phyloP scores from a whole-genome alignment of 2,797 vertebrate genomes.

The Urophycis tenuis region DNA sequence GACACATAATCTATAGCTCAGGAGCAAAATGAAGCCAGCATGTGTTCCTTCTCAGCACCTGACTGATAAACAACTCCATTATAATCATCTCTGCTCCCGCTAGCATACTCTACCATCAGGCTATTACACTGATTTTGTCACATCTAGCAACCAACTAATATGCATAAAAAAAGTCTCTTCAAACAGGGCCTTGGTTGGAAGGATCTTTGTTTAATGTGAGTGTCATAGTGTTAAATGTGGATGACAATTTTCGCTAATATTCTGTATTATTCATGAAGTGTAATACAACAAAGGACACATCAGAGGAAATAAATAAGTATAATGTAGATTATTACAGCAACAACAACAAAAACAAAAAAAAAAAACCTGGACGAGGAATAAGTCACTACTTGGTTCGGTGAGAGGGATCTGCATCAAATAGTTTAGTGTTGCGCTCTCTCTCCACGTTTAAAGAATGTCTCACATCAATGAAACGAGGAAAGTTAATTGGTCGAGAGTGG shows the following conservation, averaged over 20 bases:
- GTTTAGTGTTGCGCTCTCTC: not conserved
- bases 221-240: constrained; percentile 49
- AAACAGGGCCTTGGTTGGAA: constrained; percentile 36
- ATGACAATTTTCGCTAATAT: constrained; percentile 50
- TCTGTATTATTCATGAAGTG: constrained; percentile 45
- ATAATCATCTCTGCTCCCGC: constrained; percentile 56
- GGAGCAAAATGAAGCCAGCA: constrained; percentile 29
- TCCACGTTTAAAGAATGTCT: not conserved
- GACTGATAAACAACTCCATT: constrained; percentile 60
- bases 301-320: constrained; percentile 60
- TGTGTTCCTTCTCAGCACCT: constrained; percentile 51
- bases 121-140: constrained; percentile 57
- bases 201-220: constrained; percentile 56
- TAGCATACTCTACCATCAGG: constrained; percentile 29
- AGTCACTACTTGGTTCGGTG: constrained; percentile 24
- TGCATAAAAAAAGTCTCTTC: constrained; percentile 19
- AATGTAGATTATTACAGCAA: constrained; percentile 43
- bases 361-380: constrained; percentile 17
- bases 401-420: constrained; percentile 27
- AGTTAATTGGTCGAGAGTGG: not conserved
- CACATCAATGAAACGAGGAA: not conserved
- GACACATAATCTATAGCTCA: constrained; percentile 19
- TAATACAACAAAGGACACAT: constrained; percentile 47
- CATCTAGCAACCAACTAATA: constrained; percentile 42
- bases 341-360: constrained; percentile 24